Evolutionary conservation across 2,797 vertebrate genomes (phyloP).

Genomic region (Sebastes aleutianus): DNA sequence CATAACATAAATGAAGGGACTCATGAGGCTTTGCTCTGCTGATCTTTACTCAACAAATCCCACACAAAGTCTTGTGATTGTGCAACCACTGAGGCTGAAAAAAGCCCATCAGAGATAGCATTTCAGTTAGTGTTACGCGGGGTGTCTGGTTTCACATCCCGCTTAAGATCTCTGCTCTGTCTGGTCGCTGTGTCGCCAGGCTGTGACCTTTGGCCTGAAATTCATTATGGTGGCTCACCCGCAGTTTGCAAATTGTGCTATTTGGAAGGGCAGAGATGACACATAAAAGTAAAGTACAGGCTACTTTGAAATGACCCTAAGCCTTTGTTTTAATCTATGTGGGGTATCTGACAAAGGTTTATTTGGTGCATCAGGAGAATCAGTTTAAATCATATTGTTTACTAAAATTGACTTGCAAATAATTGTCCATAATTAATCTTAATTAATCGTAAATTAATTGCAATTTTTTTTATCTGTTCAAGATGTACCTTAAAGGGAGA

Average conservation of each 20-base stretch:
- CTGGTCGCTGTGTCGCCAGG: slow-evolving; percentile 63
- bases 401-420: background rate
- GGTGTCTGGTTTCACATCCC: slow-evolving; percentile 62
- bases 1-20: background rate
- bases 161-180: slow-evolving; percentile 40
- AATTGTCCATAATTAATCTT: too few relatives aligned
- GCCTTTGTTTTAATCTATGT: background rate
- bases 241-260: background rate
- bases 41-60: background rate
- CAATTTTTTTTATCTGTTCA: too few relatives aligned
- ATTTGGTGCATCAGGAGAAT: background rate
- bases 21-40: background rate
- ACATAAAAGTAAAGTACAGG: background rate
- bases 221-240: slow-evolving; percentile 44
- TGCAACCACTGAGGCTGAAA: slow-evolving; percentile 37
- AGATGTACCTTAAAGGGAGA: too few relatives aligned
- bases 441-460: too few relatives aligned
- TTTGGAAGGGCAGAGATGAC: background rate
- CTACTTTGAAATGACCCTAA: background rate
- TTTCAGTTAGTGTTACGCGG: slow-evolving; percentile 24
- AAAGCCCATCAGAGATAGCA: slow-evolving; percentile 27
- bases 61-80: slow-evolving; percentile 16
- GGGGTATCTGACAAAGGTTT: background rate
- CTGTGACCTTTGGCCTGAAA: slow-evolving; percentile 62
- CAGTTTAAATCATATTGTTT: background rate